Evolutionary conservation across 2,113 vertebrate species (phyloP).

Genomic region (Ophthalmolycus amberensis): DNA sequence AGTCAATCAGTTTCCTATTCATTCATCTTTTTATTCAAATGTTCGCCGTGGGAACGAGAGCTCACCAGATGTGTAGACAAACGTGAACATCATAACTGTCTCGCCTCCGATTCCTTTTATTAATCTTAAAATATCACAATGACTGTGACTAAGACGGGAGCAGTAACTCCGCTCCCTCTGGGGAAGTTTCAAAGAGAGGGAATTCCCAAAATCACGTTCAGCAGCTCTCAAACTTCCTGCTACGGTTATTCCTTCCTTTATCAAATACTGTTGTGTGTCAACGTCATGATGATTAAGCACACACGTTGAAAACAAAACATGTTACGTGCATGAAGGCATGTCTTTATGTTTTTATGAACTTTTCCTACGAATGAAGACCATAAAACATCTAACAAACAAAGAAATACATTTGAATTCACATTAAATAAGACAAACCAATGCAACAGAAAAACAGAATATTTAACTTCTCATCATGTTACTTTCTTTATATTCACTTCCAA

Average conservation of each 20-base stretch:
- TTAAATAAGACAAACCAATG: neutral
- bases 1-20: slow-evolving; percentile 47
- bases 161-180: neutral
- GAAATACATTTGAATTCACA: neutral
- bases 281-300: neutral
- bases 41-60: neutral
- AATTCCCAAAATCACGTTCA: slow-evolving; percentile 1
- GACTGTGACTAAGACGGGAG: slow-evolving; percentile 16
- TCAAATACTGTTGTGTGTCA: neutral
- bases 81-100: slow-evolving; percentile 15
- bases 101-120: neutral
- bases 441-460: neutral
- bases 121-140: slow-evolving; percentile 6
- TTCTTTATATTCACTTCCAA: too few relatives aligned
- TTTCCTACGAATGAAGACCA: neutral
- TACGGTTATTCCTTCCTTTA: neutral
- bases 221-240: slow-evolving; percentile 3
- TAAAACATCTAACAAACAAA: too few relatives aligned
- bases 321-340: neutral
- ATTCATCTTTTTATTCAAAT: slow-evolving; percentile 56
- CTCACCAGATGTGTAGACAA: slow-evolving; percentile 21
- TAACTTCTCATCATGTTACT: neutral
- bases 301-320: neutral
- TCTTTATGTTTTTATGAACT: neutral
- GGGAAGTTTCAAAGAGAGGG: slow-evolving; percentile 28